phyloP scores from a whole-genome alignment of 2,888 invertebrate species.

The Leptopilina drosophilae region DNA sequence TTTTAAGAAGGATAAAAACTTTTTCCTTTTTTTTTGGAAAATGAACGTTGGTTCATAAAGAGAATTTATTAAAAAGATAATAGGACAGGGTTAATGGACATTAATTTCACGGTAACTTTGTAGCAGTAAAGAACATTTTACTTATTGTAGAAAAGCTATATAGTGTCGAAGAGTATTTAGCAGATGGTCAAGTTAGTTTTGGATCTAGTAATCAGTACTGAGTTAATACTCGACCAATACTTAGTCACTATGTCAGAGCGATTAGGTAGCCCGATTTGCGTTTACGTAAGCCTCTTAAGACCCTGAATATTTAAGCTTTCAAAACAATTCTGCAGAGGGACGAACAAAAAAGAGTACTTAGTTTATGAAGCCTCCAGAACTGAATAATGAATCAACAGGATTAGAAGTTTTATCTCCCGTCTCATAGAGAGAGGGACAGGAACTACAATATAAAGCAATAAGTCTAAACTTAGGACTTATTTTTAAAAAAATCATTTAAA shows the following conservation, averaged over 20 bases:
- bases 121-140: not conserved
- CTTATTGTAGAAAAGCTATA: conserved; percentile 16
- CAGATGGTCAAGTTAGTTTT: conserved; percentile 10
- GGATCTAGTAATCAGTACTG: conserved; percentile 1
- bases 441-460: too few relatives aligned
- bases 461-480: too few relatives aligned
- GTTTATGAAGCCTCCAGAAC: not conserved
- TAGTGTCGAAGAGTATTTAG: conserved; percentile 4
- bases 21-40: too few relatives aligned
- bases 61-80: too few relatives aligned
- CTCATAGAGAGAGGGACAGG: not conserved
- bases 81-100: not conserved
- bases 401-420: conserved; percentile 5
- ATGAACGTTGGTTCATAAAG: too few relatives aligned
- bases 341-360: conserved; percentile 18
- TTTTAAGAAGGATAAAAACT: too few relatives aligned
- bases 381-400: conserved; percentile 25
- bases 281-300: conserved; percentile 27
- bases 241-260: conserved; percentile 33
- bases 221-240: conserved; percentile 34
- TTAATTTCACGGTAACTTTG: conserved; percentile 7
- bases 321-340: conserved; percentile 14
- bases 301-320: conserved; percentile 33
- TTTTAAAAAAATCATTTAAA: too few relatives aligned
- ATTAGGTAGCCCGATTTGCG: conserved; percentile 15